A percentile compares a stretch with the other conserved stretches of the same genome.
phyloP scores from a whole-genome alignment of 2,888 invertebrate species.

The Argyresthia albistria region DNA sequence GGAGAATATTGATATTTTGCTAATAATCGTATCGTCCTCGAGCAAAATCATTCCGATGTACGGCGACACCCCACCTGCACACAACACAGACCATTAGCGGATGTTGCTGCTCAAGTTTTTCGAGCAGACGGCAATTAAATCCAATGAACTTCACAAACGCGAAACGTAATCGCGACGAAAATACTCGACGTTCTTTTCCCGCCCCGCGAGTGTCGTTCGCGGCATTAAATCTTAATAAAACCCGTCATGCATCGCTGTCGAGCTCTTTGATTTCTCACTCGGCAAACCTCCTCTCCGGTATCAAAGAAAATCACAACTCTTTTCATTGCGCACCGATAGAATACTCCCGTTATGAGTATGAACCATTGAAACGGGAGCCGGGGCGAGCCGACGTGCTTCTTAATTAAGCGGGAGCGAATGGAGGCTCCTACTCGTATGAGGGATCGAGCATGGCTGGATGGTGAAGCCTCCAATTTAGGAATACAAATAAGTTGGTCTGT shows the following conservation, averaged over 20 bases:
- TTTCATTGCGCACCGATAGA: slow-evolving; percentile 70
- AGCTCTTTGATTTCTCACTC: slow-evolving; percentile 69
- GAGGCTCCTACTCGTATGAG: neutral
- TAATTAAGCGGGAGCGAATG: neutral
- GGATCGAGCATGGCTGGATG: slow-evolving; percentile 3
- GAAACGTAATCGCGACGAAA: slow-evolving; percentile 6
- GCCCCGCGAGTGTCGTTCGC: slow-evolving; percentile 65
- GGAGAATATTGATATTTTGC: too few relatives aligned
- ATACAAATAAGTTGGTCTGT: slow-evolving; percentile 60
- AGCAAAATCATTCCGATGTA: too few relatives aligned
- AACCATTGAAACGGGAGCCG: slow-evolving; percentile 47
- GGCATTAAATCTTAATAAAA: slow-evolving; percentile 70
- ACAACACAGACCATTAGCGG: neutral
- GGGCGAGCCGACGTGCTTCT: slow-evolving; percentile 21
- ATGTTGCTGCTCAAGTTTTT: neutral
- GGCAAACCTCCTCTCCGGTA: slow-evolving; percentile 65
- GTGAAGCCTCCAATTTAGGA: slow-evolving; percentile 52
- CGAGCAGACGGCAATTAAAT: slow-evolving; percentile 6
- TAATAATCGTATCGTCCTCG: too few relatives aligned
- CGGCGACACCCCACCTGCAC: too few relatives aligned
- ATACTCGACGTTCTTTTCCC: slow-evolving; percentile 55
- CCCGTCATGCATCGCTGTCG: slow-evolving; percentile 64
- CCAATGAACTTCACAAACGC: neutral
- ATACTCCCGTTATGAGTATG: slow-evolving; percentile 46
- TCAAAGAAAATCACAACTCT: slow-evolving; percentile 72